phyloP scores from a whole-genome alignment of 2,113 vertebrate genomes.

The Heterotis niloticus region DNA sequence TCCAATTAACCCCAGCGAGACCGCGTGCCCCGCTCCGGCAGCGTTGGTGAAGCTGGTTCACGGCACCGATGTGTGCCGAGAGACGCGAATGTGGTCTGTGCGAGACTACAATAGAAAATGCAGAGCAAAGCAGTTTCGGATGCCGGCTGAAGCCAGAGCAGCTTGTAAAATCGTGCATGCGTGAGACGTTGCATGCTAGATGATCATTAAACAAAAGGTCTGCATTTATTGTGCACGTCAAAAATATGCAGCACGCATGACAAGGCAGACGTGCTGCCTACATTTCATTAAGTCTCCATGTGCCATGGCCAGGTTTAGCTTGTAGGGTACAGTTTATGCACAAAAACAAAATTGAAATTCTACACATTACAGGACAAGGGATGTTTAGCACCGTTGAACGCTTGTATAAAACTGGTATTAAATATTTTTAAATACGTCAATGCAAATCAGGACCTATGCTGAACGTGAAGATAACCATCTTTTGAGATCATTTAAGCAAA shows the following conservation, averaged over 20 bases:
- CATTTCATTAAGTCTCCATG: background rate
- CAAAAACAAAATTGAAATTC: background rate
- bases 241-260: no score
- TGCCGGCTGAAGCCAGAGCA: slow-evolving; percentile 23
- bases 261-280: background rate
- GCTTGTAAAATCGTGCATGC: background rate
- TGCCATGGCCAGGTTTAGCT: background rate
- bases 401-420: background rate
- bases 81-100: slow-evolving; percentile 26
- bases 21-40: slow-evolving; percentile 48
- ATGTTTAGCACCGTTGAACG: background rate
- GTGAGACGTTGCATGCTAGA: no score
- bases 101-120: slow-evolving; percentile 41
- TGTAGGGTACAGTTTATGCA: background rate
- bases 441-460: background rate
- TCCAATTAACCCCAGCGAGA: slow-evolving; percentile 62
- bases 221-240: no score
- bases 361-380: background rate
- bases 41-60: slow-evolving; percentile 49
- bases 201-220: no score
- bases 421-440: background rate
- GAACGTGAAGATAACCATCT: no score
- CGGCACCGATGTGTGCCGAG: slow-evolving; percentile 50
- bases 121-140: slow-evolving; percentile 39
- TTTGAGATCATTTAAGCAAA: no score